Evolutionary conservation across 2,888 invertebrate species (phyloP).

Genomic region (Acanthosepion lycidas): DNA sequence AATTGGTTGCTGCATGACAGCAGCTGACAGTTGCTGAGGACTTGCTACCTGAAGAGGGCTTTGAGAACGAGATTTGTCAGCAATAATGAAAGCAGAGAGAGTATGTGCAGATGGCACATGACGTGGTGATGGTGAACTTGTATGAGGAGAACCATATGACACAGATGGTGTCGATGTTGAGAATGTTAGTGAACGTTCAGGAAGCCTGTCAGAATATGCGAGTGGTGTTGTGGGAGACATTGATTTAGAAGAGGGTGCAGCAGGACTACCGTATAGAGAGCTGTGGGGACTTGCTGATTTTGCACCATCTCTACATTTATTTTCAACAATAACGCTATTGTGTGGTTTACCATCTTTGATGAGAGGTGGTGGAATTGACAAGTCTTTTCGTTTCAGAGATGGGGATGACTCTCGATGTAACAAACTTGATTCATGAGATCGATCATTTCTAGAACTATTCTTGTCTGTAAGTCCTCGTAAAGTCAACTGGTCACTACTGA

Average conservation of each 20-base stretch:
- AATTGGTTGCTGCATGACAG: conserved; percentile 67
- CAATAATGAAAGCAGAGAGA: conserved; percentile 59
- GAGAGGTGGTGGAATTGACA: conserved; percentile 63
- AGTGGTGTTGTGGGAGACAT: conserved; percentile 63
- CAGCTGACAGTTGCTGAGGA: conserved; percentile 64
- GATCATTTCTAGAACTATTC: conserved; percentile 56
- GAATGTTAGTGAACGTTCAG: conserved; percentile 55
- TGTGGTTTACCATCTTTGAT: conserved; percentile 63
- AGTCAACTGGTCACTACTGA: conserved; percentile 72
- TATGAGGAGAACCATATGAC: conserved; percentile 56
- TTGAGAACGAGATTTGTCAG: conserved; percentile 62
- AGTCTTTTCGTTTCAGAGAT: conserved; percentile 57
- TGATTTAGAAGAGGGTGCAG: conserved; percentile 56
- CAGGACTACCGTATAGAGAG: conserved; percentile 40
- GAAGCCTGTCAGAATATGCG: conserved; percentile 53
- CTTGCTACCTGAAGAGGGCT: conserved; percentile 68
- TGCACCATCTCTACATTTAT: conserved; percentile 56
- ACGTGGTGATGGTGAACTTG: conserved; percentile 40
- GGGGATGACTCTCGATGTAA: conserved; percentile 50
- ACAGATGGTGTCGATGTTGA: conserved; percentile 55
- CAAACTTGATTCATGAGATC: conserved; percentile 49
- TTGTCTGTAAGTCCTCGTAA: conserved; percentile 64
- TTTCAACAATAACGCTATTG: conserved; percentile 71
- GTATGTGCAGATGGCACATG: conserved; percentile 39
- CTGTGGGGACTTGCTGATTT: conserved; percentile 49